A percentile compares a stretch with the other conserved stretches of the same genome.
Evolutionary conservation across 2,888 invertebrate genomes (phyloP).

Genomic region (Drosophila subquinaria): DNA sequence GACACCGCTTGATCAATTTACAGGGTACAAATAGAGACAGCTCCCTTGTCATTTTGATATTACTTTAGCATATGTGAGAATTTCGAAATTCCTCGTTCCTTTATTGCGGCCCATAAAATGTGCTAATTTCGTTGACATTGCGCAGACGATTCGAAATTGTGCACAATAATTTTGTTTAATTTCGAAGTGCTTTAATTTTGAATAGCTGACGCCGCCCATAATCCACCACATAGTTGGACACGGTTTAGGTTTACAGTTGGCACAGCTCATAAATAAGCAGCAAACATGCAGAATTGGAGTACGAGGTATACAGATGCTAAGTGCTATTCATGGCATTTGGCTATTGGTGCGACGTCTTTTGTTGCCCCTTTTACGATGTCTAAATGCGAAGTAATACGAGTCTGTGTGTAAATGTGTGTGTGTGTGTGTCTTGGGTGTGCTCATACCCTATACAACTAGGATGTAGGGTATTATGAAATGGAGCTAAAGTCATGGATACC

Average conservation of each 20-base stretch:
- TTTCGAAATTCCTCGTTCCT: constrained; percentile 18
- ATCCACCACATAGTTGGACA: constrained; percentile 29
- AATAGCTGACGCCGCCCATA: constrained; percentile 43
- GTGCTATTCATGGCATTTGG: constrained; percentile 43
- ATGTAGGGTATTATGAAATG: not conserved
- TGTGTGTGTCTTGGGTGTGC: not conserved
- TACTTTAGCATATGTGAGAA: constrained; percentile 20
- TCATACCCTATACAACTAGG: not conserved
- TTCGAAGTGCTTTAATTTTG: constrained; percentile 37
- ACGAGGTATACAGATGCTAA: constrained; percentile 19
- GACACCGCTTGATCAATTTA: not conserved
- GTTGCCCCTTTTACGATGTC: constrained; percentile 46
- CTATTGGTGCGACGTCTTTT: constrained; percentile 45
- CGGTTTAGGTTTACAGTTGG: constrained; percentile 41
- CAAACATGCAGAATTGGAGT: not conserved
- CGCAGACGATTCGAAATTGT: constrained; percentile 67
- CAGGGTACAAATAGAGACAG: not conserved
- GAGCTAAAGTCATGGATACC: not conserved
- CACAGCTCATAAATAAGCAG: constrained; percentile 49
- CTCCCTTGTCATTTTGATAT: not conserved
- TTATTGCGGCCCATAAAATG: constrained; percentile 59
- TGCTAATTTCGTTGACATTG: constrained; percentile 69
- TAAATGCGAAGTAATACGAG: constrained; percentile 37
- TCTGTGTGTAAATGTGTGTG: not conserved
- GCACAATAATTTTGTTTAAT: constrained; percentile 35